A percentile compares a stretch with the other conserved stretches of the same genome.
These are phyloP conservation scores for Psittacula derbiana DNA, from an alignment of 2,797 vertebrate genomes.

Conservation along the genomic window DNA sequence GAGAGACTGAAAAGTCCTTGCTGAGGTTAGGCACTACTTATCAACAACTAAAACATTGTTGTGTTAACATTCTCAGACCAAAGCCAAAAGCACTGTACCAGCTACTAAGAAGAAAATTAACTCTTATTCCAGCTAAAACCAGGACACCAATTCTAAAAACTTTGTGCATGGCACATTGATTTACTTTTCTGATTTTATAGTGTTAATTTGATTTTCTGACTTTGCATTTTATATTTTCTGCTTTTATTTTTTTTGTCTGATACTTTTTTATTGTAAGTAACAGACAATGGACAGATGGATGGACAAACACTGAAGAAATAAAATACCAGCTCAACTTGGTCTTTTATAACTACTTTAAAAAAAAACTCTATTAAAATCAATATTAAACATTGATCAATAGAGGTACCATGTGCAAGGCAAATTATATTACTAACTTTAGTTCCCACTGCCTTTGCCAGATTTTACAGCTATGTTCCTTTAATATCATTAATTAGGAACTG, in stretches of 20 bases:
- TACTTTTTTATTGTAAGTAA: neutral
- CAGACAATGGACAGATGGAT: neutral
- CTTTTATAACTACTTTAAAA: neutral
- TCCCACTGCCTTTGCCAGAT: neutral
- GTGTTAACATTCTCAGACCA: accelerated
- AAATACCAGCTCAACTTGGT: neutral
- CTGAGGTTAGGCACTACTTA: neutral
- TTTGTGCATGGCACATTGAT: neutral
- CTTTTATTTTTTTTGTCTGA: neutral
- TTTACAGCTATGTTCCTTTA: neutral
- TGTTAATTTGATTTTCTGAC: neutral
- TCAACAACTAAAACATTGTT: neutral
- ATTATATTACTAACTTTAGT: neutral
- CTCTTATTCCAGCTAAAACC: neutral
- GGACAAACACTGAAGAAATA: neutral
- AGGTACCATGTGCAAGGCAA: neutral
- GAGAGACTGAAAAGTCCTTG: neutral
- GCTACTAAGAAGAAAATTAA: neutral
- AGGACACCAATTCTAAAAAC: neutral
- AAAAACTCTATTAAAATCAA: neutral
- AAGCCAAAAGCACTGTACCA: neutral
- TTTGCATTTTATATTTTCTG: neutral
- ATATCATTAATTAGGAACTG: neutral
- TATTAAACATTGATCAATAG: neutral
- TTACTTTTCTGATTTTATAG: neutral